Conservation (phyloP, 2,888 invertebrate genomes). For the Microplitis deprimator region DNA sequence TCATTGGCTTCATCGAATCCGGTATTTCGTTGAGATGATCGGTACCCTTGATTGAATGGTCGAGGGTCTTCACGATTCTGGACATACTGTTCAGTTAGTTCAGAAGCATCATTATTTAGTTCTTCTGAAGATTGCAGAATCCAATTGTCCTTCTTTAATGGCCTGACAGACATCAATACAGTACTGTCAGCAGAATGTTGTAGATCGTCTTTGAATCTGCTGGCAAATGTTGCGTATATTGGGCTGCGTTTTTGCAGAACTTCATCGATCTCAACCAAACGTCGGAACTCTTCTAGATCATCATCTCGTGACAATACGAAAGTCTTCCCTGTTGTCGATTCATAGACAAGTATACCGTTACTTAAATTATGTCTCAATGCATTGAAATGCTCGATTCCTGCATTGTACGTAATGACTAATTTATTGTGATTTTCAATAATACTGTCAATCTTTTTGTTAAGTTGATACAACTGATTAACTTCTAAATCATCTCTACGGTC, state of each 20-base stretch:
- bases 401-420: not conserved
- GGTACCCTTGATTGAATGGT: no score
- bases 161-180: not conserved
- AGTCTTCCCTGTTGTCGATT: not conserved
- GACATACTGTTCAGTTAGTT: no score
- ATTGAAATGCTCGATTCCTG: not conserved
- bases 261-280: not conserved
- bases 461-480: not conserved
- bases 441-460: not conserved
- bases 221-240: not conserved
- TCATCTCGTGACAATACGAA: not conserved
- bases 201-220: not conserved
- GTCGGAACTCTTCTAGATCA: not conserved
- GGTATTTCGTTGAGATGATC: no score
- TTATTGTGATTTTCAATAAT: not conserved
- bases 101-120: no score
- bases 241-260: not conserved
- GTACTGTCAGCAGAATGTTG: not conserved
- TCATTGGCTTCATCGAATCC: no score
- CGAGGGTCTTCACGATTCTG: no score
- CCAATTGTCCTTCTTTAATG: no score
- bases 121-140: no score
- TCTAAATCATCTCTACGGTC: not conserved
- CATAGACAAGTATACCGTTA: not conserved
- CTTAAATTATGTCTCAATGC: not conserved